Conservation (phyloP, 2,888 invertebrate species). For the Philopedon plagiatum region DNA sequence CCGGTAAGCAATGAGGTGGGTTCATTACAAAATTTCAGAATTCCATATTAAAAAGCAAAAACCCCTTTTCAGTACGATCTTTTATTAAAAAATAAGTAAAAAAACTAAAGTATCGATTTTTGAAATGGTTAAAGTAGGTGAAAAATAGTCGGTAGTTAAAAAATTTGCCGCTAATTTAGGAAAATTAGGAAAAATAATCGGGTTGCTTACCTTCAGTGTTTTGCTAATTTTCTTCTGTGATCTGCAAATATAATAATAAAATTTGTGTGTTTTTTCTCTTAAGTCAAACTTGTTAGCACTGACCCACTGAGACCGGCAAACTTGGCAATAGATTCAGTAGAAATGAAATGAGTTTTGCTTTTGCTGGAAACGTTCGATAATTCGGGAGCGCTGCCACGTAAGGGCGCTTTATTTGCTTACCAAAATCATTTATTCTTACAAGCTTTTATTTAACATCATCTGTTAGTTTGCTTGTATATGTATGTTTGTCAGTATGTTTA, state of each 20-base stretch:
- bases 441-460: too few relatives aligned
- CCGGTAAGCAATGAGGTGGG: too few relatives aligned
- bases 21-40: too few relatives aligned
- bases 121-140: too few relatives aligned
- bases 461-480: too few relatives aligned
- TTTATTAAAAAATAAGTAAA: too few relatives aligned
- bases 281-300: constrained; percentile 39
- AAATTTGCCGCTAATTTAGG: too few relatives aligned
- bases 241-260: not conserved
- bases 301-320: constrained; percentile 47
- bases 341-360: constrained; percentile 37
- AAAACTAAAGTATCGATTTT: too few relatives aligned
- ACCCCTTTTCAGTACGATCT: too few relatives aligned
- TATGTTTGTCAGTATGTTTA: too few relatives aligned
- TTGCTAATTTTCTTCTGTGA: not conserved
- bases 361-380: constrained; percentile 45
- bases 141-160: too few relatives aligned
- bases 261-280: not conserved
- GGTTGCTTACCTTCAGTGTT: not conserved
- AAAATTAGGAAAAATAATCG: not conserved
- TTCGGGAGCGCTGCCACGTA: constrained; percentile 7
- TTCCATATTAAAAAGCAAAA: too few relatives aligned
- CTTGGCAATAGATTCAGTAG: constrained; percentile 46
- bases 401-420: not conserved
- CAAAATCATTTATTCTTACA: not conserved